Evolutionary conservation across 2,797 vertebrate genomes (phyloP), one percentile per base, ranked within the genome.

Genomic region (Scleropages formosus): DNA sequence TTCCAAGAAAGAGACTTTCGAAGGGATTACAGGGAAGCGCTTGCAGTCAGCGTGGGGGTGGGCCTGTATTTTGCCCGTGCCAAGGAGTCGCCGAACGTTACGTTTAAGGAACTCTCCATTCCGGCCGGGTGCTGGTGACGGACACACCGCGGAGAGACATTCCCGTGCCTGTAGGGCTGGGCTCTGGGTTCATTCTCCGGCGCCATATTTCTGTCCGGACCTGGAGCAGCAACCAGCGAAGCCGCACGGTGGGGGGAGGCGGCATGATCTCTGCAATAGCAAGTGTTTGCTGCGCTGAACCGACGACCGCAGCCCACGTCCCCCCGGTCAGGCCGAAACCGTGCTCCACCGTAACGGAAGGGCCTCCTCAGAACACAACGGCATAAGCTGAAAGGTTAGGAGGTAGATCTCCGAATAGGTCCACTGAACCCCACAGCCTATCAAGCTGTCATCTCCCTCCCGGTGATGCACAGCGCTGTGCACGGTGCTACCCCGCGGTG

Each of bases 111-210:
- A 39, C 2, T 31, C 31, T 39, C 31, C 39, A 39, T 6, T 39
- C 31, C 31, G 2, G 31, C 31, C 39, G 31, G 6, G 69, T 82
- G 82, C 79, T 79, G 75, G 83, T 75, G 81, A 77, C 11, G 62
- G 67, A 26, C 65, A 76, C 91, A 91, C 89, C 93, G 92, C 89
- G 92, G 92, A 91, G 93, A 94, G 91, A 82, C 82, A 84, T 84
- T 86, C 91, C 85, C 86, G 82, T 84, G 87, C 87, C 88, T 89
- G 85, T 87, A 87, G 89, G 80, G 80, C 88, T 86, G 80, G 88
- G 91, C 88, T 85, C 88, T 86, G 80, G 88, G 91, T 88, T 85
- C 87, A 85, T 89, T 89, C 89, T 91, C 79, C 77, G 72, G 88
- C 82, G 85, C 82, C 80, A 83, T 87, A 79, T 91, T 91, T 91